These are phyloP conservation scores for Drosophila fulvimacula DNA, from an alignment of 2,888 invertebrate species.

Conservation along the genomic window DNA sequence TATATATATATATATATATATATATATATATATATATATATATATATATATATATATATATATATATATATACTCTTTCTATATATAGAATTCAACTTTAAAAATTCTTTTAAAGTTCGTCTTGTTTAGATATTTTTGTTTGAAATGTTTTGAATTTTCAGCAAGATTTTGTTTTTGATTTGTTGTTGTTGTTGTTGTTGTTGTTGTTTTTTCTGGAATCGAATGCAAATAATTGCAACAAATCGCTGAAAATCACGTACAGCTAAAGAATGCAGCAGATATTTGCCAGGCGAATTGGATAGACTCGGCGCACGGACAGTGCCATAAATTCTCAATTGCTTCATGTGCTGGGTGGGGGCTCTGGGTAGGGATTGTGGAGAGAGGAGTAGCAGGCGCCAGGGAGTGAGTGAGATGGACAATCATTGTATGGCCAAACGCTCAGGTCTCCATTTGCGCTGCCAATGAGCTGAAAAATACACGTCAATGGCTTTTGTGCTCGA, in stretches of 20 bases:
- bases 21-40: no score
- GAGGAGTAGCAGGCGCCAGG: no score
- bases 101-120: neutral
- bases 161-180: neutral
- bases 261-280: constrained; percentile 20
- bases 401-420: neutral
- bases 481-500: constrained; percentile 52
- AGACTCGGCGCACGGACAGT: constrained; percentile 1
- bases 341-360: constrained; percentile 1
- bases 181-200: neutral
- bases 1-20: no score
- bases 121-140: neutral
- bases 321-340: constrained; percentile 21
- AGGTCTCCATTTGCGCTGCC: constrained; percentile 56
- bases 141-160: neutral
- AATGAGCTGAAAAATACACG: constrained; percentile 63
- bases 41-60: no score
- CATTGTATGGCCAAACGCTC: constrained; percentile 1
- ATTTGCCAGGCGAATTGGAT: constrained; percentile 5
- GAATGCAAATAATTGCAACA: constrained; percentile 64
- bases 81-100: no score
- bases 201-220: constrained; percentile 6
- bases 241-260: constrained; percentile 73
- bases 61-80: neutral
- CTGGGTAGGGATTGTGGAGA: no score